Conservation (phyloP, 2,797 vertebrate species). For the Gadopsis bispinosus region DNA sequence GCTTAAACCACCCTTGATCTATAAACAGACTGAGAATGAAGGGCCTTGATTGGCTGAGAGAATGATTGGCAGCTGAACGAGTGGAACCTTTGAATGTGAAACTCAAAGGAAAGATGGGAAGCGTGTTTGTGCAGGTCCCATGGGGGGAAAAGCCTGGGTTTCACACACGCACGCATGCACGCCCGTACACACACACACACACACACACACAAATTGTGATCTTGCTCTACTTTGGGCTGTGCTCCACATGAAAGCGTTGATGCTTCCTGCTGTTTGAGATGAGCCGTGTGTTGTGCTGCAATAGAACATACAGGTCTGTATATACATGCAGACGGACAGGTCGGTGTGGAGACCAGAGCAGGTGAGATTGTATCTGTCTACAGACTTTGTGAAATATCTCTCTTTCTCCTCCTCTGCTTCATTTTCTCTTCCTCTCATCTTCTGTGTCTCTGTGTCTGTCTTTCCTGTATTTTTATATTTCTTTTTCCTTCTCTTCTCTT, state of each 20-base stretch:
- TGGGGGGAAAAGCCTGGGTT: constrained; percentile 83
- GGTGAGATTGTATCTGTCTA: constrained; percentile 68
- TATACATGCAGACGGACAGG: constrained; percentile 74
- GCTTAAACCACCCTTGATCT: constrained; percentile 85
- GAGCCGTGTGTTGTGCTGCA: constrained; percentile 75
- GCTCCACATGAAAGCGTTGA: constrained; percentile 82
- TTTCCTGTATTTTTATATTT: constrained; percentile 17
- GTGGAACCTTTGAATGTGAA: constrained; percentile 86
- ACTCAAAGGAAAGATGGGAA: constrained; percentile 86
- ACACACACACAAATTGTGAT: constrained; percentile 72
- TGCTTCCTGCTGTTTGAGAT: constrained; percentile 81
- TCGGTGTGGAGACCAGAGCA: constrained; percentile 72
- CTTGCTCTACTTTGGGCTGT: constrained; percentile 84
- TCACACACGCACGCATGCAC: constrained; percentile 64
- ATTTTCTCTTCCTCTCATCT: constrained; percentile 28
- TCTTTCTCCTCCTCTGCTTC: constrained; percentile 25
- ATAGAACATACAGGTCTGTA: constrained; percentile 74
- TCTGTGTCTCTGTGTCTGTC: constrained; percentile 13
- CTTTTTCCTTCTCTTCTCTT: not conserved
- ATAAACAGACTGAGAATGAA: constrained; percentile 85
- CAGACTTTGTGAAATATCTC: constrained; percentile 53
- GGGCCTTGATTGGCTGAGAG: constrained; percentile 83
- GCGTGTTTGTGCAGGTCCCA: constrained; percentile 85
- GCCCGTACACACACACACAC: constrained; percentile 24
- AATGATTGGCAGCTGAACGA: constrained; percentile 85